Evolutionary conservation across 2,888 invertebrate species (phyloP).

Genomic region (Pantelozetes paolii): DNA sequence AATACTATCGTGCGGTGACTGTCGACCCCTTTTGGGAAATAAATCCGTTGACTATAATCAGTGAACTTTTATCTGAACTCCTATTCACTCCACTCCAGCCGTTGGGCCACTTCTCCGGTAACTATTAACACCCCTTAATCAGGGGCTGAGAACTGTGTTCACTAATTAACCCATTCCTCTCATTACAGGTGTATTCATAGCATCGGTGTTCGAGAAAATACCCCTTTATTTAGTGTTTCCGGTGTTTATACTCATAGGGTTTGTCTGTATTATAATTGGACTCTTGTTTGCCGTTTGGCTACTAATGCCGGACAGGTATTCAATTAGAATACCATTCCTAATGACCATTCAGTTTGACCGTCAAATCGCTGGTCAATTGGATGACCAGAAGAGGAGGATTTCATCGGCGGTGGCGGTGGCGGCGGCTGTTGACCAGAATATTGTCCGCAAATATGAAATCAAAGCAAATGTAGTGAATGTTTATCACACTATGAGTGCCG

Average conservation of each 20-base stretch:
- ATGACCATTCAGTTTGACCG: conserved; percentile 14
- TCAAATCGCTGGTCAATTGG: not conserved
- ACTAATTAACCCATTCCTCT: not conserved
- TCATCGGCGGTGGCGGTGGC: no score
- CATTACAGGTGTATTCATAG: not conserved
- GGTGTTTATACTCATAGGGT: not conserved
- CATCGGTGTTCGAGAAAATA: not conserved
- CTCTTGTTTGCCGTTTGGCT: not conserved
- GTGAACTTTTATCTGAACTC: not conserved
- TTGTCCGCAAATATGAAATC: not conserved
- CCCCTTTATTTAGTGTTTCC: not conserved
- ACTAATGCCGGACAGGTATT: not conserved
- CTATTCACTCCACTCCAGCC: not conserved
- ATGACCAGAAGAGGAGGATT: not conserved
- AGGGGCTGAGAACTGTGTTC: not conserved
- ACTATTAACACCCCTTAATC: not conserved
- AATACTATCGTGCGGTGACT: not conserved
- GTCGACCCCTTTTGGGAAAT: conserved; percentile 16
- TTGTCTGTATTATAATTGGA: not conserved
- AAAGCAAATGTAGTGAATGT: not conserved
- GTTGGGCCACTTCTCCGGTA: not conserved
- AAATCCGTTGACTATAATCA: conserved; percentile 1
- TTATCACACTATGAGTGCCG: not conserved
- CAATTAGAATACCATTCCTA: conserved; percentile 6
- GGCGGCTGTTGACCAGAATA: not conserved